Base-by-base conservation (phyloP, 2,888 invertebrate genomes). In the Rhogogaster chlorosoma region DNA sequence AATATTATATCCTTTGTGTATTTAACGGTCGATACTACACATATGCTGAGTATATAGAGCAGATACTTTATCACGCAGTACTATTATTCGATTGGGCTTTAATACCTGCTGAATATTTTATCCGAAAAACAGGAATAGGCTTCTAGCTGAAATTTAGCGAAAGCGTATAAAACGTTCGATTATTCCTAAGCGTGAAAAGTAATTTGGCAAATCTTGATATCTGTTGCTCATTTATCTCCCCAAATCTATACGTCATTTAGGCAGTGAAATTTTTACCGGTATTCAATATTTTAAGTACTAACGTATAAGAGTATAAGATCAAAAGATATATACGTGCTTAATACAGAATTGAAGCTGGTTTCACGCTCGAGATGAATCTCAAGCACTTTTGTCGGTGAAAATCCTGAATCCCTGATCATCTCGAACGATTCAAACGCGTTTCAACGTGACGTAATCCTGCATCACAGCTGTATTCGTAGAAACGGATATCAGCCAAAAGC, bases 401-500 rank as follows among this genome's bases (percentile, higher is more conserved):
- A 80, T 80, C 80, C 80, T 61, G 80, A 80, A 57, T 80, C 61
- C 80, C 38, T 80, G 80, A 80, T 80, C 80, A 80, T 80, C 61
- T 36, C 26, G 36, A 80, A 61, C 61, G 57, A 61, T 38, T 80
- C 22, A 67, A 80, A 61, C 80, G 38, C 80, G 38, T 80, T 36
- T 15, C 22, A 38, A 36, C 38, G 61, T 80, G 80, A 80, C 80
- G 38, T 61, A 80, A 36, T 80, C 38, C 57, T 61, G 36, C 80
- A 26, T 61, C 61, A 38, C 57, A 57, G 32, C 49, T 77, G 1
- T 57, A 80, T 61, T 80, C 80, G 36, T 80, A 73, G 36, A 61
- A 61, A 80, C 61, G 61, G 61, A 61, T 80, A 61, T 61, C 22
- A 15, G 26, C 26, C n/a, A 38, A 26, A 57, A 80, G 61, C 80